These are phyloP conservation scores for Seriola rivoliana DNA, from an alignment of 2,113 vertebrate genomes.

Conservation along the genomic window DNA sequence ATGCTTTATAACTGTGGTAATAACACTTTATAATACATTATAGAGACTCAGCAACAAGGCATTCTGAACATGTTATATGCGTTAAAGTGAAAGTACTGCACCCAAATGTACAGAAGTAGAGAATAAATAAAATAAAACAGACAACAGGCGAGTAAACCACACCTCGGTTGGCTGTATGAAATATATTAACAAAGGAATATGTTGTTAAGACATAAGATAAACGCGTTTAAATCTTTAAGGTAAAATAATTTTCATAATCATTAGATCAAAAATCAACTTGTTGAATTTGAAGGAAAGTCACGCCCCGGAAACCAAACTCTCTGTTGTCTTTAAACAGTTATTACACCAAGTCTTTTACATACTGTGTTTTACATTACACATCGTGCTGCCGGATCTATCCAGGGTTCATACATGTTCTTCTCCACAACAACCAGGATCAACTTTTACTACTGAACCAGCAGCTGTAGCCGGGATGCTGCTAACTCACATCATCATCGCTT, in stretches of 20 bases:
- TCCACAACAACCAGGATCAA: not conserved
- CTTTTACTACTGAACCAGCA: constrained; percentile 11
- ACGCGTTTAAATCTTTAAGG: too few species aligned
- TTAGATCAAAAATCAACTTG: constrained; percentile 38
- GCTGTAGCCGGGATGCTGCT: constrained; percentile 55
- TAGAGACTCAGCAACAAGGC: not conserved
- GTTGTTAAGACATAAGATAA: too few species aligned
- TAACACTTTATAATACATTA: not conserved
- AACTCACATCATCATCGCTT: constrained; percentile 9
- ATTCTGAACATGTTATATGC: not conserved
- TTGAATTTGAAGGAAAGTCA: constrained; percentile 59
- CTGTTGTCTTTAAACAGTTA: constrained; percentile 32
- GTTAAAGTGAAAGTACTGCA: not conserved
- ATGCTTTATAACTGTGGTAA: not conserved
- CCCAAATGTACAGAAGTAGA: not conserved
- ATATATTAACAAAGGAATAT: not conserved
- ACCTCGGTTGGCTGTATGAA: not conserved
- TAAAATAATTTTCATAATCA: not conserved
- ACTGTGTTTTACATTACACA: not conserved
- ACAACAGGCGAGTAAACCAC: not conserved
- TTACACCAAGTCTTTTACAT: not conserved
- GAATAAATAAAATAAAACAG: not conserved
- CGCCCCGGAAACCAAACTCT: constrained; percentile 79
- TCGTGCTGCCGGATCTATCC: not conserved
- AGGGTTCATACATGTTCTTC: not conserved